Evolutionary conservation across 2,113 vertebrate genomes (phyloP).

Genomic region (Australoheros scitulus): DNA sequence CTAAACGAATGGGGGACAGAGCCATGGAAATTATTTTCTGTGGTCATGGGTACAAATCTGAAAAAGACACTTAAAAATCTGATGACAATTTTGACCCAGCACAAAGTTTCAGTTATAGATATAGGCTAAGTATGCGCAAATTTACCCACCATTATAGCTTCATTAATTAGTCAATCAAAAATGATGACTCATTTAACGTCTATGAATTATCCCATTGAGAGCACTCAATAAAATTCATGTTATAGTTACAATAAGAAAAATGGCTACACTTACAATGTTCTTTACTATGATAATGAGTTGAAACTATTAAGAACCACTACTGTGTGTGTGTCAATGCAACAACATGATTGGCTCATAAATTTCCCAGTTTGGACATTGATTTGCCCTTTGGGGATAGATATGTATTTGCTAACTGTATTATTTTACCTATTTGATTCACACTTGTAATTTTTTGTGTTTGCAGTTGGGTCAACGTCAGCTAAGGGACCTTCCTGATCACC

Average conservation of each 20-base stretch:
- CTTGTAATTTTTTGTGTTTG: neutral
- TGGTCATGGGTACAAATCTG: fast-evolving
- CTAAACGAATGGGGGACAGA: neutral
- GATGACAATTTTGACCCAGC: fast-evolving
- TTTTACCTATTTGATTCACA: neutral
- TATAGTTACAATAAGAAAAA: neutral
- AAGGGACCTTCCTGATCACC: neutral
- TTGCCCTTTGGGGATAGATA: neutral
- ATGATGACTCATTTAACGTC: neutral
- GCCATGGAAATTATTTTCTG: fast-evolving
- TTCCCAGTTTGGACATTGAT: neutral
- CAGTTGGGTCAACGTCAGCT: too few relatives aligned
- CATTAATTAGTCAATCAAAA: neutral
- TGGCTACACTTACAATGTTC: too few relatives aligned
- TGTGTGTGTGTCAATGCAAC: too few relatives aligned
- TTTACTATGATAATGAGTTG: neutral
- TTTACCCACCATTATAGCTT: neutral
- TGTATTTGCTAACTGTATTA: neutral
- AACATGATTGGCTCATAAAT: neutral
- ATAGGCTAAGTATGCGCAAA: neutral
- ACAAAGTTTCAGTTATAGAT: neutral
- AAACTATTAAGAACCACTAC: neutral
- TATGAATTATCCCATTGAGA: neutral
- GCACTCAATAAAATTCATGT: neutral
- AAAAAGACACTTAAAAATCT: neutral